Evolutionary conservation across 2,797 vertebrate genomes (phyloP), one percentile per base, ranked within the genome.

Genomic region (Ceyx erithaca): DNA sequence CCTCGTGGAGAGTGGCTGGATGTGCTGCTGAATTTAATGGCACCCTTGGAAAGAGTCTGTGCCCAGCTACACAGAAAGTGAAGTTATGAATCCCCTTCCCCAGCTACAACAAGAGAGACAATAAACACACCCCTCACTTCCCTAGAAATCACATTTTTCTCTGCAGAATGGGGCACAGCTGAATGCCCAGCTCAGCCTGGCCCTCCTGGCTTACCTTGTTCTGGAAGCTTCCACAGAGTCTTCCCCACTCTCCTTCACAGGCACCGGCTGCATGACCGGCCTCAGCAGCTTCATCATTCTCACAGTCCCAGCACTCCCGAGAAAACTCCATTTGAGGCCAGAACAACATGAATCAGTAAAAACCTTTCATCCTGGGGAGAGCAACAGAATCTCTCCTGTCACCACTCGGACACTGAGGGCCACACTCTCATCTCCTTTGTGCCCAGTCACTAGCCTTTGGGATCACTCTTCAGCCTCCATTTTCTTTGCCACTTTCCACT

Each of bases 321-420:
- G 31, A 1, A 0, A 87, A 51, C 4, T 35, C n/a, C 0, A 0
- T 58, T 59, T 18, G 63, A 55, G 49, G 40, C 25, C 33, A 77
- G 35, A 59, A 77, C 52, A 59, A 8, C 22, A 25, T 7, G 31
- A 69, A 54, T 30, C 8, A 48, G 55, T 14, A 54, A 49, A 82
- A 48, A 2, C 3, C 19, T 73, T 92, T 52, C 37, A 15, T 46
- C 31, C 4, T 17, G 33, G 17, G 40, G 45, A 26, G 2, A 48
- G 9, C 1, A 1, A 43, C 11, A 12, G 25, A 49, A 13, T 9
- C 41, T 49, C 40, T 55, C 35, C 45, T 30, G 35, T 51, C 46
- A 57, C 63, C 28, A 33, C 0, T 2, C 13, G 25, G 40, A 14
- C 0, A 0, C 25, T 0, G 1, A n/a, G 6, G 58, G 28, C 31